phyloP scores from a whole-genome alignment of 1,140 invertebrate species.

The Drosophila malerkotliana region DNA sequence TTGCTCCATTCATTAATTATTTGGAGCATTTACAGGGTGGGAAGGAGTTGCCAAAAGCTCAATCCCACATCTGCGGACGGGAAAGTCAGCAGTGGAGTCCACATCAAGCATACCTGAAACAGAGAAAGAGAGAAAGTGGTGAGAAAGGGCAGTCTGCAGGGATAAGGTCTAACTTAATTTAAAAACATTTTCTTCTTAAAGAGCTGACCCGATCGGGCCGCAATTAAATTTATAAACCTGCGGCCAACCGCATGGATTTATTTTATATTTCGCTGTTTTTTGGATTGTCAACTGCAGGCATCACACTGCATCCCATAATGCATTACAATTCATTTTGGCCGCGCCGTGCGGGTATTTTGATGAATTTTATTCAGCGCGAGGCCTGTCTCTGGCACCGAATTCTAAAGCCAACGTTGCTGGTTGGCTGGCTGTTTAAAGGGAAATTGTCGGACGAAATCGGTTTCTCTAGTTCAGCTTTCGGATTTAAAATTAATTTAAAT shows the following conservation, averaged over 20 bases:
- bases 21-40: background rate
- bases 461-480: background rate
- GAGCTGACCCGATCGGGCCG: slow-evolving; percentile 15
- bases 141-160: background rate
- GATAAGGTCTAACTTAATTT: background rate
- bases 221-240: slow-evolving; percentile 71
- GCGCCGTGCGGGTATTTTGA: slow-evolving; percentile 6
- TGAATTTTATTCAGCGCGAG: slow-evolving; percentile 22
- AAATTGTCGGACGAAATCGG: background rate
- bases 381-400: slow-evolving; percentile 36
- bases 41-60: background rate
- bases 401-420: background rate
- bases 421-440: background rate
- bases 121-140: slow-evolving; percentile 5
- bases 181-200: background rate
- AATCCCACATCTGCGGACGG: slow-evolving; percentile 1
- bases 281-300: slow-evolving; percentile 61
- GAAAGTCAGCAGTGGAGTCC: background rate
- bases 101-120: slow-evolving; percentile 50
- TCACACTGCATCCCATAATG: slow-evolving; percentile 23
- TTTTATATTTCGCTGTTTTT: slow-evolving; percentile 37
- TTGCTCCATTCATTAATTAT: slow-evolving; percentile 28
- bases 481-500: slow-evolving; percentile 73
- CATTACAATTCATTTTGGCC: slow-evolving; percentile 13
- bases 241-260: slow-evolving; percentile 59